Conservation (phyloP, 2,113 vertebrate genomes). For the Eudyptes chrysolophus region DNA sequence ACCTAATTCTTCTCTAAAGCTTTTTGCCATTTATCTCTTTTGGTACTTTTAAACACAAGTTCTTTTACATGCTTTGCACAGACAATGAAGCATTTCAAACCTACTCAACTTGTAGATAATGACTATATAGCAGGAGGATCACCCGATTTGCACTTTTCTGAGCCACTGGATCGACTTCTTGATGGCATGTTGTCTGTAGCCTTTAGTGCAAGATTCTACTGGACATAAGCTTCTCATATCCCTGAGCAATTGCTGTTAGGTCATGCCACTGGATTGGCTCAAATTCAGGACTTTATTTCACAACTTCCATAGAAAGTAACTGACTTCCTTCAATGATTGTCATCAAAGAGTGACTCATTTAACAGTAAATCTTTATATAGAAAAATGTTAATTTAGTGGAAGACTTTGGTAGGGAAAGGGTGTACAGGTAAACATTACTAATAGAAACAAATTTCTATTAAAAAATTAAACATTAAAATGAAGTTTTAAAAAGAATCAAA, state of each 20-base stretch:
- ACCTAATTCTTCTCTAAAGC: background rate
- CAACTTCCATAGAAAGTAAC: conserved; percentile 71
- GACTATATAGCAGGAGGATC: background rate
- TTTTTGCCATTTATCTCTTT: background rate
- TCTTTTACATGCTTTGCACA: background rate
- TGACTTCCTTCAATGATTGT: conserved; percentile 59
- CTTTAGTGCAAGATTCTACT: background rate
- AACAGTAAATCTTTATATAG: background rate
- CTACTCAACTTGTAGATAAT: background rate
- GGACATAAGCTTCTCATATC: background rate
- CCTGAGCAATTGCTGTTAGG: background rate
- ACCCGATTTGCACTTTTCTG: background rate
- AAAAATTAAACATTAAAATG: conserved; percentile 7
- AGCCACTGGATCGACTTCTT: background rate
- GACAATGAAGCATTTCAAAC: background rate
- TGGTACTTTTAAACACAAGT: background rate
- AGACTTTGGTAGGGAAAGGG: conserved; percentile 1
- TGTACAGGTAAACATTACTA: background rate
- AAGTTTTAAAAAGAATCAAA: background rate
- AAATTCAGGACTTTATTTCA: conserved; percentile 10
- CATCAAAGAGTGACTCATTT: conserved; percentile 61
- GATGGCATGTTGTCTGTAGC: background rate
- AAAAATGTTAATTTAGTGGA: conserved; percentile 11
- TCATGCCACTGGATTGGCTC: background rate
- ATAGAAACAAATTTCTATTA: background rate